Base-by-base conservation (phyloP, 2,888 invertebrate species). In the Muscina levida region DNA sequence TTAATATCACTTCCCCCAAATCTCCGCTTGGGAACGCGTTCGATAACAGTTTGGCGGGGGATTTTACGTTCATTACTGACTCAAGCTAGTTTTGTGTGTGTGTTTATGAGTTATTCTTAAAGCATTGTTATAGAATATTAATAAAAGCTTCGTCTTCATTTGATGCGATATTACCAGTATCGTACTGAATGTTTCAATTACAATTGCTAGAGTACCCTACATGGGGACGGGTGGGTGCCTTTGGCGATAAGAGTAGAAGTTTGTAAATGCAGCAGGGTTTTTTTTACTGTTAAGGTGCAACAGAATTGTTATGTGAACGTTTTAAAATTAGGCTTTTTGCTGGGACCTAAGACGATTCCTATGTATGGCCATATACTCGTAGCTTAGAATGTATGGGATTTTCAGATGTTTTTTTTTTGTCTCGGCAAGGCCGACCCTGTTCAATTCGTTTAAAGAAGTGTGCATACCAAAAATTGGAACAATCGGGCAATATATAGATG, bases 61-160 rank as follows among this genome's bases (percentile, higher is more conserved):
- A 17, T 57, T 31, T 57, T 17, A 31, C 57, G 15, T 6, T 31
- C 26, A 17, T n/a, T 22, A 22, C 57, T 11, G 39, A 59, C 17
- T 39, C 37, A 59, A 59, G 15, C 59, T 59, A 39, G 51, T 22
- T 19, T 51, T 4, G 51, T 1, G 15, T 1, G 15, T 17, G n/a
- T 48, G 48, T 51, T 51, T 5, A 1, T 2, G 37, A 39, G 10
- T 5, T 31, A 8, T 59, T 37, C 2, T 59, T 37, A 31, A 31
- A 59, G 39, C 39, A 17, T 39, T 39, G 37, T 39, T 77, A 4
- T 39, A 74, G 44, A 77, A 77, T 77, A 70, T 81, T 62, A 59
- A 62, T 80, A 72, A 74, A 3, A 81, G 77, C 74, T 81, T 70
- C 31, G 59, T 46, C 53, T 65, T 74, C 67, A 62, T 57, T 59